A percentile compares a stretch with the other conserved stretches of the same genome.
Evolutionary conservation across 2,113 vertebrate species (phyloP).

Genomic region (Cnemophilus loriae): DNA sequence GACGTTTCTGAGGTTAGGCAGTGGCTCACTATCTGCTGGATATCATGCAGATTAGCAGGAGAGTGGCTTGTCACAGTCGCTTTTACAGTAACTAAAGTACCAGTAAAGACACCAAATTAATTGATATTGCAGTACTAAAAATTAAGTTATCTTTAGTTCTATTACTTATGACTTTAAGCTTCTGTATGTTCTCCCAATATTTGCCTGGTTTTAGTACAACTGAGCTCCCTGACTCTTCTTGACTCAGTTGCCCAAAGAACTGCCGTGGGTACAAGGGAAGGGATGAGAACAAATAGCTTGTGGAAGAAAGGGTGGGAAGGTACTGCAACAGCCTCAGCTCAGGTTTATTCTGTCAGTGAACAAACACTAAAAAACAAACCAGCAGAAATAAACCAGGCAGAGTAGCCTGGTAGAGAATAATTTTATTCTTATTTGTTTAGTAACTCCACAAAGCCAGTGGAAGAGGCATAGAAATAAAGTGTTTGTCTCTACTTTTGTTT

Average conservation of each 20-base stretch:
- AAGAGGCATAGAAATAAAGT: not conserved
- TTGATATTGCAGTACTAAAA: not conserved
- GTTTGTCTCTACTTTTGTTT: not conserved
- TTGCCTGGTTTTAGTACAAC: not conserved
- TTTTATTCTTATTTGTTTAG: not conserved
- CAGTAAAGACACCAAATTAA: not conserved
- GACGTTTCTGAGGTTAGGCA: slow-evolving; percentile 45
- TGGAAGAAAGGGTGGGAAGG: not conserved
- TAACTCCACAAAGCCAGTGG: not conserved
- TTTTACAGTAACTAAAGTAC: not conserved
- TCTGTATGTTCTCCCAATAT: not conserved
- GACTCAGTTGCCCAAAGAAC: not conserved
- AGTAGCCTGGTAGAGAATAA: not conserved
- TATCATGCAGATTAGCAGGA: slow-evolving; percentile 5
- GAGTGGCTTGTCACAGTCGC: not conserved
- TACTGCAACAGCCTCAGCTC: not conserved
- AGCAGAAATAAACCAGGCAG: not conserved
- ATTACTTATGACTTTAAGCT: not conserved
- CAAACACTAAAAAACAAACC: not conserved
- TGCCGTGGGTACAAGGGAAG: not conserved
- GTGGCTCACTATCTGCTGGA: not conserved
- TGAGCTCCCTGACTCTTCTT: not conserved
- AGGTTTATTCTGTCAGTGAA: not conserved
- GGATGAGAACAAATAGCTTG: not conserved
- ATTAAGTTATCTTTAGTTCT: not conserved